Conservation (phyloP, 1,140 invertebrate species). For the Daktulosphaira vitifoliae region DNA sequence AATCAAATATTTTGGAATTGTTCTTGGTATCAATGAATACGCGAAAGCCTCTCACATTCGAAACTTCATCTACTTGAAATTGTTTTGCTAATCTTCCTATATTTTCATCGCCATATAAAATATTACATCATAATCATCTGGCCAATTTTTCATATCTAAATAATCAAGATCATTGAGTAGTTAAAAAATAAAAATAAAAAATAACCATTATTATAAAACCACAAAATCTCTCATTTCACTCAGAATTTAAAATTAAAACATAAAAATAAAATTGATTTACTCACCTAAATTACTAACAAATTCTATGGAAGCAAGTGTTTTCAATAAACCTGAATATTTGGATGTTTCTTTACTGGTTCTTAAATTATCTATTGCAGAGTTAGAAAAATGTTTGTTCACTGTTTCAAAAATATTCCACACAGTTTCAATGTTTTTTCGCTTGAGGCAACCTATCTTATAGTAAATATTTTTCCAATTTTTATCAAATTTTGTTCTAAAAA, state of each 20-base stretch:
- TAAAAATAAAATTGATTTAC: not conserved
- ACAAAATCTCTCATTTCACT: too few relatives aligned
- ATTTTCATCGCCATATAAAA: too few relatives aligned
- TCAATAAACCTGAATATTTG: slow-evolving; percentile 1
- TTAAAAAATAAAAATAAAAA: too few relatives aligned
- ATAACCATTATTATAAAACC: too few relatives aligned
- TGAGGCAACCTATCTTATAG: not conserved
- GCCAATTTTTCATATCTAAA: not conserved
- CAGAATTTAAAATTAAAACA: too few relatives aligned
- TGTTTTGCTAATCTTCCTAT: too few relatives aligned
- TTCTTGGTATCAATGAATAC: not conserved
- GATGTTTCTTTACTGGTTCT: not conserved
- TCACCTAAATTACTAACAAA: not conserved
- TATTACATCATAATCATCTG: not conserved
- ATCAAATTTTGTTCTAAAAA: not conserved
- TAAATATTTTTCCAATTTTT: slow-evolving; percentile 5
- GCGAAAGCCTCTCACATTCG: not conserved
- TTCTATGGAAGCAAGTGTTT: not conserved
- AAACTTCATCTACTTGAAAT: too few relatives aligned
- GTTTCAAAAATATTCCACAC: not conserved
- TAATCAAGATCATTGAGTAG: too few relatives aligned
- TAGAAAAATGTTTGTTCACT: slow-evolving; percentile 1
- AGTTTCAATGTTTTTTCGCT: not conserved
- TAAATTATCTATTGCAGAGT: not conserved
- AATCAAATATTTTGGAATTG: not conserved